Percentiles rank a stretch among this genome's conserved stretches.
These are phyloP conservation scores for Pogonomyrmex barbatus DNA, from an alignment of 1,140 invertebrate genomes.

Conservation along the genomic window DNA sequence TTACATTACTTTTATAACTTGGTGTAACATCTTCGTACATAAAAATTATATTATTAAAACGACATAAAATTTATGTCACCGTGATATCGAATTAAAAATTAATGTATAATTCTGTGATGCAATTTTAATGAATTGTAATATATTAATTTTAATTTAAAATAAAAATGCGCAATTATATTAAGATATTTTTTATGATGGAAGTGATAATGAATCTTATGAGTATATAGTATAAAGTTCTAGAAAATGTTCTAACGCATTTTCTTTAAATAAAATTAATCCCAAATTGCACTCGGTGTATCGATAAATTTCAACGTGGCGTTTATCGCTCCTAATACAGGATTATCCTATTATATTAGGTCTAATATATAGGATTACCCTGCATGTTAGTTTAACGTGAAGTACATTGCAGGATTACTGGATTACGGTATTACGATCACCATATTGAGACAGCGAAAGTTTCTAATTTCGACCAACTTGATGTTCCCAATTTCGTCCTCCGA, in stretches of 20 bases:
- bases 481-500: conserved; percentile 49
- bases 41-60: not conserved
- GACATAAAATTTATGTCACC: not conserved
- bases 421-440: conserved; percentile 13
- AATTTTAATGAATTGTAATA: conserved; percentile 12
- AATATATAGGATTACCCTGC: conserved; percentile 16
- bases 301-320: not conserved
- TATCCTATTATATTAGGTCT: conserved; percentile 26
- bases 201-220: not conserved
- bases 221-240: not conserved
- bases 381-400: conserved; percentile 38
- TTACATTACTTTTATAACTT: not conserved
- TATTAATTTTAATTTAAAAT: conserved; percentile 24
- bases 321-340: conserved; percentile 4
- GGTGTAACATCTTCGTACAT: not conserved
- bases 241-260: not conserved
- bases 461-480: conserved; percentile 53
- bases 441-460: conserved; percentile 49
- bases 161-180: not conserved
- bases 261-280: not conserved
- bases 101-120: not conserved
- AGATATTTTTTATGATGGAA: not conserved
- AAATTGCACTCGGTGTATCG: not conserved
- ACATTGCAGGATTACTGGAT: conserved; percentile 32
- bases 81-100: not conserved